A percentile compares a stretch with the other conserved stretches of the same genome.
Conservation (phyloP, 2,888 invertebrate species). For the Lithophane leautieri region DNA sequence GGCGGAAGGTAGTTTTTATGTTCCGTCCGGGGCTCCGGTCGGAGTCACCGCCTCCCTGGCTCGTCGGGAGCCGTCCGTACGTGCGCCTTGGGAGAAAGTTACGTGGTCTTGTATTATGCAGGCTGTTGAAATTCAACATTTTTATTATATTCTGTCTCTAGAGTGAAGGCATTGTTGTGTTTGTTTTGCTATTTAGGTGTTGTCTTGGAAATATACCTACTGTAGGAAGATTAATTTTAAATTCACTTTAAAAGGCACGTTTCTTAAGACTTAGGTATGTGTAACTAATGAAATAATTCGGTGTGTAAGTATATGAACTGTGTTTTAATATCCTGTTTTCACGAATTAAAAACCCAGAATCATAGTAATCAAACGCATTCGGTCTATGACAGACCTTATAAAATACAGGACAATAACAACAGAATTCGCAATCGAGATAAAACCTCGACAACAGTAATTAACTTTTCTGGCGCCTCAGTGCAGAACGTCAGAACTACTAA, state of each 20-base stretch:
- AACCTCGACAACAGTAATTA: slow-evolving; percentile 24
- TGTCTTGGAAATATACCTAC: background rate
- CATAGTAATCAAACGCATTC: background rate
- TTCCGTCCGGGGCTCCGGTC: slow-evolving; percentile 60
- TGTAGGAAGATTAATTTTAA: background rate
- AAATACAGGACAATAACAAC: background rate
- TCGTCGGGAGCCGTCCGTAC: slow-evolving; percentile 56
- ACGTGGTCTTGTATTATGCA: slow-evolving; percentile 70
- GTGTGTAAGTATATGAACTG: no score
- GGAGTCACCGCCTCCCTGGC: slow-evolving; percentile 36
- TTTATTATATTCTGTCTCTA: slow-evolving; percentile 51
- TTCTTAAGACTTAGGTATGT: background rate
- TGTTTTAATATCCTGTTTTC: background rate
- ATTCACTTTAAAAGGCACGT: background rate
- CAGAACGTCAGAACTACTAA: slow-evolving; percentile 59
- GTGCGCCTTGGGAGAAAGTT: slow-evolving; percentile 74
- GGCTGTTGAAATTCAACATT: slow-evolving; percentile 62
- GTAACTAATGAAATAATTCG: background rate
- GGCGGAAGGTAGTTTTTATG: slow-evolving; percentile 83
- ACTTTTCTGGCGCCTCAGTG: slow-evolving; percentile 45
- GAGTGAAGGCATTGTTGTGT: slow-evolving; percentile 50
- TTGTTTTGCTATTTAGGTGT: slow-evolving; percentile 30
- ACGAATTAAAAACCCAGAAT: background rate
- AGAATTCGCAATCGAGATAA: slow-evolving; percentile 17
- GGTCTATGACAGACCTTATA: background rate